A percentile compares a stretch with the other conserved stretches of the same genome.
phyloP scores from a whole-genome alignment of 2,797 vertebrate genomes.

The Anabacerthia variegaticeps region DNA sequence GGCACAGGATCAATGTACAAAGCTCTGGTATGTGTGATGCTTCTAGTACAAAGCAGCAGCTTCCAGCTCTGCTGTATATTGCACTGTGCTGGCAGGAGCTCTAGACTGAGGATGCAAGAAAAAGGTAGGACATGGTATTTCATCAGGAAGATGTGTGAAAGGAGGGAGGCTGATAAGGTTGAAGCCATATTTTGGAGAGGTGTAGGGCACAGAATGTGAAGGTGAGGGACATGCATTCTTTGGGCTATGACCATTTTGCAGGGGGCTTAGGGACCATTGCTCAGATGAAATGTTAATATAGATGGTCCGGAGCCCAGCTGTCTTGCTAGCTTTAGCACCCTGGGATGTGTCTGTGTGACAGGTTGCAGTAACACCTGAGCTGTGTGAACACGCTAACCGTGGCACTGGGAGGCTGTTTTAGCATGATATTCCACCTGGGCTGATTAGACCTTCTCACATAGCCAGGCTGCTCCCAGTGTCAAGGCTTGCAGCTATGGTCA shows the following conservation, averaged over 20 bases:
- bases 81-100: not conserved
- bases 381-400: not conserved
- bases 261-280: not conserved
- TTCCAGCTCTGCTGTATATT: not conserved
- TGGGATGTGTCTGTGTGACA: not conserved
- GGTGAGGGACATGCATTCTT: not conserved
- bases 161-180: not conserved
- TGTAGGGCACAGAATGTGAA: not conserved
- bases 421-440: not conserved
- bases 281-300: not conserved
- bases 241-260: not conserved
- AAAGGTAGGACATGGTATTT: not conserved
- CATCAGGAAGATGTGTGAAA: not conserved
- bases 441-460: not conserved
- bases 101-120: not conserved
- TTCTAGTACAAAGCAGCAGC: not conserved
- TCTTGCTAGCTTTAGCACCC: not conserved
- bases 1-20: not conserved
- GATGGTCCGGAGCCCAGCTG: not conserved
- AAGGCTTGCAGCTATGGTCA: not conserved
- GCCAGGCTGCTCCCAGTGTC: not conserved
- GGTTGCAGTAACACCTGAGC: conserved; percentile 16
- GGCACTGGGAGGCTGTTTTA: not conserved
- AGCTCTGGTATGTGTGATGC: not conserved
- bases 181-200: not conserved